Evolutionary conservation across 2,113 vertebrate genomes (phyloP).

Genomic region (Cyphomyrus plagiostoma): DNA sequence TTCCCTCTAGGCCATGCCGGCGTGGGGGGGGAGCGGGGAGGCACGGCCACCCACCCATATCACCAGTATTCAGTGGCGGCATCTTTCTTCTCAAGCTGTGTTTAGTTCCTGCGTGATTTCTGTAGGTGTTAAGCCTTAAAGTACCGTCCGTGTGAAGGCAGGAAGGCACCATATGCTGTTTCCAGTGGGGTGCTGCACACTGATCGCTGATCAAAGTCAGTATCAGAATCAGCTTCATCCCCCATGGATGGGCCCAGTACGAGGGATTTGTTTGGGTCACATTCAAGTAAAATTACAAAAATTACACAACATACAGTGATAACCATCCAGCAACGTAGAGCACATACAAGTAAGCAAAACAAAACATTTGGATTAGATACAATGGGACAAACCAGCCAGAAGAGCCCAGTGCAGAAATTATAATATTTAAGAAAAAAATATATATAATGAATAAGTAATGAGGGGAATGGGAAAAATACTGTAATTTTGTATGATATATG

Average conservation of each 20-base stretch:
- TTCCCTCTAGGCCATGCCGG: slow-evolving; percentile 24
- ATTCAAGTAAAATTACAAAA: not conserved
- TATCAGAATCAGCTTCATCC: not conserved
- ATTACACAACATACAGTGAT: not conserved
- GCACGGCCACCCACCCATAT: slow-evolving; percentile 29
- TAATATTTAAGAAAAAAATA: not conserved
- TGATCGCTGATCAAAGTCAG: not conserved
- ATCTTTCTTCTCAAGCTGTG: not conserved
- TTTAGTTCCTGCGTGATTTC: not conserved
- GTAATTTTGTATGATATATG: not conserved
- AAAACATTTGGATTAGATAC: not conserved
- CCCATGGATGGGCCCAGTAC: not conserved
- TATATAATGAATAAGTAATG: not conserved
- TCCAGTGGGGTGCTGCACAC: not conserved
- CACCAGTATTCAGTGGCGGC: no score
- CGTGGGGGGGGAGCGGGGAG: no score
- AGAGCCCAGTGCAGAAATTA: not conserved
- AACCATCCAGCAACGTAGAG: not conserved
- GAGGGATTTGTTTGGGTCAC: not conserved
- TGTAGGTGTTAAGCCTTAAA: not conserved
- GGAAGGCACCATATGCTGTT: not conserved
- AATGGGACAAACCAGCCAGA: not conserved
- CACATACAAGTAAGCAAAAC: not conserved
- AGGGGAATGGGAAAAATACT: not conserved
- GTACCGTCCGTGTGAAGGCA: not conserved